Evolutionary conservation across 2,113 vertebrate species (phyloP), one percentile per base, ranked within the genome.

Genomic region (Lethenteron camtschaticum): DNA sequence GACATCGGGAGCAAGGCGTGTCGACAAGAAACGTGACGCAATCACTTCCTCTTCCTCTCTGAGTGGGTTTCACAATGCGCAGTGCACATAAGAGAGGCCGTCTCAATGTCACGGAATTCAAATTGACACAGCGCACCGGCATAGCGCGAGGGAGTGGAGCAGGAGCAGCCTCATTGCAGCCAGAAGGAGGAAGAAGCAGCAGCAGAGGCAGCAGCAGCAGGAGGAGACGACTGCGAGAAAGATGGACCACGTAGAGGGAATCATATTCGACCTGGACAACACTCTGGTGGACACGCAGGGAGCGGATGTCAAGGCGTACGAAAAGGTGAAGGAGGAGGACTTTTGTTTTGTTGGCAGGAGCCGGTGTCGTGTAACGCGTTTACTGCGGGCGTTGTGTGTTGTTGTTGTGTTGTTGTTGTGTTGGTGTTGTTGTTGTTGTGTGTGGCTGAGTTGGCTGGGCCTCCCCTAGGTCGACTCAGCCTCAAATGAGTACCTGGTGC

Each of bases 211-310:
- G 59, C 13, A 63, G 13, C 4, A 63, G 59, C 3, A 18, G 20
- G 5, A 63, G 59, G 20, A 14, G 59, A 63, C 13, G 59, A 63
- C 16, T 63, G 59, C 13, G 59, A 18, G 59, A 63, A 18, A 18
- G 13, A 63, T 63, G 20, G 63, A 66, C 9, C 9, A n/a, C 63
- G 9, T 66, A 24, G 63, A 11, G 24, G 63, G 2, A 9, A 24
- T 66, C 10, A 66, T 66, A 9, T 66, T 66, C 10, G 63, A 66
- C 20, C 20, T 66, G 63, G 63, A 66, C 63, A 66, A 66, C 63
- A 66, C 63, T n/a, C 63, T 66, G n/a, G 20, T 66, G n/a, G 63
- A 66, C 63, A 66, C 63, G 63, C n/a, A 20, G 63, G 63, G 63
- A n/a, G 63, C 63, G 20, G 63, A 66, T 20, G 20, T n/a, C n/a